phyloP scores from a whole-genome alignment of 2,797 vertebrate genomes.

The Euphonia xanthogaster region DNA sequence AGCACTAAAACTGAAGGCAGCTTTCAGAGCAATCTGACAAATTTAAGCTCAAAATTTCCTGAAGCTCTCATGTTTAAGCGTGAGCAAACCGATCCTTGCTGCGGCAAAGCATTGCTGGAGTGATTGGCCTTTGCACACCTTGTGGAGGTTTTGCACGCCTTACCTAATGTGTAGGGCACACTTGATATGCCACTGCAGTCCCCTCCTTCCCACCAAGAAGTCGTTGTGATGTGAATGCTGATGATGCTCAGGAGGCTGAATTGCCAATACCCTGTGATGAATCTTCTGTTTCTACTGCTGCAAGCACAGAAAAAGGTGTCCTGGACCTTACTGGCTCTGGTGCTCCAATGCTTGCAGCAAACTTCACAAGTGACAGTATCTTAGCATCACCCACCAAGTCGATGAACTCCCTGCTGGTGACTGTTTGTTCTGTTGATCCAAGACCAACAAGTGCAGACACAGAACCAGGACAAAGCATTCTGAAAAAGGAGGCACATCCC shows the following conservation, averaged over 20 bases:
- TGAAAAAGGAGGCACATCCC: background rate
- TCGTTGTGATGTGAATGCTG: background rate
- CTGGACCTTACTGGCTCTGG: background rate
- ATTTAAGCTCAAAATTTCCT: background rate
- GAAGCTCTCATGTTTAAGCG: background rate
- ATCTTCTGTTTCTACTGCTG: background rate
- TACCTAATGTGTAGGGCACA: background rate
- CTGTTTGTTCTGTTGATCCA: background rate
- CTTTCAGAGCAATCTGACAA: background rate
- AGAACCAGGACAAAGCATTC: background rate
- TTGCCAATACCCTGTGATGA: rapidly evolving
- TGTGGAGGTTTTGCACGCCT: background rate
- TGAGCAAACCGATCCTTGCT: background rate
- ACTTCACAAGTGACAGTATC: background rate
- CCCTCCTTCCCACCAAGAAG: background rate
- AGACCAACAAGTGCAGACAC: background rate
- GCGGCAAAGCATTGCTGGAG: background rate
- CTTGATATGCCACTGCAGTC: background rate
- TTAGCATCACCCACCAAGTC: background rate
- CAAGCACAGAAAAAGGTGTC: background rate
- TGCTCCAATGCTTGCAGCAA: background rate
- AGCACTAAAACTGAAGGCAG: background rate
- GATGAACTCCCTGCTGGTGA: background rate
- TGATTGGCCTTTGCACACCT: background rate
- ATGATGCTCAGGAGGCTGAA: background rate